phyloP scores from a whole-genome alignment of 2,797 vertebrate genomes.

The Myotis vivesi region DNA sequence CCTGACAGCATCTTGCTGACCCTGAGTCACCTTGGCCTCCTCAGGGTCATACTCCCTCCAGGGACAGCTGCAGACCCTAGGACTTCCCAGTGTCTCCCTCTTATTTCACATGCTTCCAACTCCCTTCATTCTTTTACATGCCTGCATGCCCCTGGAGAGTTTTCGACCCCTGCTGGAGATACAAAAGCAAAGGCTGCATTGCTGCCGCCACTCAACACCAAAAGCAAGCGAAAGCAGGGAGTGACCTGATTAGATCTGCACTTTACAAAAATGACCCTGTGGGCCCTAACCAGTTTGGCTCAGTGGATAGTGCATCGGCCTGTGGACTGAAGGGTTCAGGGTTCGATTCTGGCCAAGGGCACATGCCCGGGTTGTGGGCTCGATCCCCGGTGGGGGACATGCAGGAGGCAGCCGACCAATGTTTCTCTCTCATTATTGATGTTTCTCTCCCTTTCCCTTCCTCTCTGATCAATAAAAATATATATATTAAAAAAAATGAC shows the following conservation, averaged over 20 bases:
- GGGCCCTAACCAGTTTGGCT: not conserved
- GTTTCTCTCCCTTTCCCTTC: too few species aligned
- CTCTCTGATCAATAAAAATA: too few species aligned
- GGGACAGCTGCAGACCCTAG: not conserved
- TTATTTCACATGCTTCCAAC: not conserved
- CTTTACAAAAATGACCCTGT: not conserved
- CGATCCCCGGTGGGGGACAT: too few species aligned
- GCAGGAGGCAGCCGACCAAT: too few species aligned
- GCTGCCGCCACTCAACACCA: not conserved
- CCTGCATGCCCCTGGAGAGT: not conserved
- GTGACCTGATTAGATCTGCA: not conserved
- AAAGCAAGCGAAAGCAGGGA: not conserved
- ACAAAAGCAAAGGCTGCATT: not conserved
- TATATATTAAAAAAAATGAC: too few species aligned
- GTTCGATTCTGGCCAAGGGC: too few species aligned
- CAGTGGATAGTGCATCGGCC: too few species aligned
- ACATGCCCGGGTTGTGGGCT: too few species aligned
- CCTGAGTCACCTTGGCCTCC: not conserved
- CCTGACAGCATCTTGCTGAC: not conserved
- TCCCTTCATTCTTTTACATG: not conserved
- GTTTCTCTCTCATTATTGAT: too few species aligned
- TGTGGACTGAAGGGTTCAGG: not conserved
- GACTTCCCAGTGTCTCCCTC: not conserved
- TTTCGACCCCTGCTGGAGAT: not conserved
- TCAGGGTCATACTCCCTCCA: not conserved